phyloP scores from a whole-genome alignment of 2,888 invertebrate genomes.

The Hesperia comma region DNA sequence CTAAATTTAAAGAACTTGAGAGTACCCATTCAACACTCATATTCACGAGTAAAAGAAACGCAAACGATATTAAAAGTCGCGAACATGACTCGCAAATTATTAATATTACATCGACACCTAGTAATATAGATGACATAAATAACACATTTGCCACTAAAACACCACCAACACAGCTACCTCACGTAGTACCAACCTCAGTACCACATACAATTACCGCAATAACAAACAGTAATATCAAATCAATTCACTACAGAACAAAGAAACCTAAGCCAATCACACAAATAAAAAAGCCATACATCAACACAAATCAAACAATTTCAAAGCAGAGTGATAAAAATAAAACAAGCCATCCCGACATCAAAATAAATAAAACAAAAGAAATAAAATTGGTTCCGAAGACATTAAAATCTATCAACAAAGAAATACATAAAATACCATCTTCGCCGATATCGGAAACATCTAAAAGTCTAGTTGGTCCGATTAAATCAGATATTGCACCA shows the following conservation, averaged over 20 bases:
- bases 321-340: conserved; percentile 49
- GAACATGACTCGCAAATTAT: neutral
- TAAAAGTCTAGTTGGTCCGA: conserved; percentile 59
- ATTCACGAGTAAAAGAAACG: conserved; percentile 9
- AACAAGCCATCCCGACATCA: conserved; percentile 44
- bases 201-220: conserved; percentile 70
- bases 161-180: conserved; percentile 20
- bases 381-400: conserved; percentile 63
- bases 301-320: conserved; percentile 48
- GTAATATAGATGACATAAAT: conserved; percentile 6
- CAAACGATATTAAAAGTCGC: neutral
- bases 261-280: conserved; percentile 71
- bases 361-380: conserved; percentile 62
- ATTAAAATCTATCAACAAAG: conserved; percentile 79
- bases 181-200: conserved; percentile 46
- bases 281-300: conserved; percentile 65
- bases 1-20: conserved; percentile 39
- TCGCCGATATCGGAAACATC: conserved; percentile 80
- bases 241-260: conserved; percentile 72
- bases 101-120: conserved; percentile 3
- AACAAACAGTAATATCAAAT: conserved; percentile 72
- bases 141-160: conserved; percentile 8
- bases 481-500: conserved; percentile 71
- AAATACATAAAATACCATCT: conserved; percentile 78
- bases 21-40: conserved; percentile 13